A percentile compares a stretch with the other conserved stretches of the same genome.
phyloP scores from a whole-genome alignment of 2,113 vertebrate genomes.

The Ophthalmolycus amberensis region DNA sequence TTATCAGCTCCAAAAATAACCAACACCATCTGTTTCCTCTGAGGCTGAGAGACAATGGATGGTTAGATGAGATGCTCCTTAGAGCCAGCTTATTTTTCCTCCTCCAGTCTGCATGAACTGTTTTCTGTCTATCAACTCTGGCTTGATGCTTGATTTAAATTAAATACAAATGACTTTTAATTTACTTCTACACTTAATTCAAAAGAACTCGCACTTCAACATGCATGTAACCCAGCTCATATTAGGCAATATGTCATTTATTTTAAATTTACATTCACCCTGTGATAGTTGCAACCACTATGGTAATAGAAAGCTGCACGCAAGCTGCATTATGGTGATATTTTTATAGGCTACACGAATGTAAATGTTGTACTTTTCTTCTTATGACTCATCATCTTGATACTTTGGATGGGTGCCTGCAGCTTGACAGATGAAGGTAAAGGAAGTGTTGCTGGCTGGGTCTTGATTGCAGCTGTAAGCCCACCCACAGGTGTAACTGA shows the following conservation, averaged over 20 bases:
- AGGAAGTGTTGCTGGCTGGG: not conserved
- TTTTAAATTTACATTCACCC: not conserved
- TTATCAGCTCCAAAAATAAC: constrained; percentile 43
- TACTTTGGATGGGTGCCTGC: not conserved
- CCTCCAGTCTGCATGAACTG: constrained; percentile 23
- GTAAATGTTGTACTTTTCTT: not conserved
- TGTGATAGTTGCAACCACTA: not conserved
- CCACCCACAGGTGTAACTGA: constrained; percentile 5
- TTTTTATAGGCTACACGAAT: not conserved
- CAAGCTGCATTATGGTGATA: not conserved
- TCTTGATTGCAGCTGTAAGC: not conserved
- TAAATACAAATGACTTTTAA: constrained; percentile 14
- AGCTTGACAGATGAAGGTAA: constrained; percentile 15
- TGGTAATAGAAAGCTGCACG: not conserved
- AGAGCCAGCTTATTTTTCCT: constrained; percentile 14
- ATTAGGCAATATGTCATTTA: not conserved
- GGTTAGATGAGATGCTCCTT: constrained; percentile 33
- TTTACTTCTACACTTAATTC: not conserved
- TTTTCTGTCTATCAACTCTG: constrained; percentile 15
- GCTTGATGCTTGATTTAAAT: constrained; percentile 19
- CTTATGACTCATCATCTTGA: not conserved
- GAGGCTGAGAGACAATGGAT: constrained; percentile 51
- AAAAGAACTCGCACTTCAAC: not conserved
- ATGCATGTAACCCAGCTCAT: not conserved
- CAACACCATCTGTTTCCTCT: constrained; percentile 62